These are phyloP conservation scores for Tachyglossus aculeatus DNA, from an alignment of 2,797 vertebrate species.

Conservation along the genomic window DNA sequence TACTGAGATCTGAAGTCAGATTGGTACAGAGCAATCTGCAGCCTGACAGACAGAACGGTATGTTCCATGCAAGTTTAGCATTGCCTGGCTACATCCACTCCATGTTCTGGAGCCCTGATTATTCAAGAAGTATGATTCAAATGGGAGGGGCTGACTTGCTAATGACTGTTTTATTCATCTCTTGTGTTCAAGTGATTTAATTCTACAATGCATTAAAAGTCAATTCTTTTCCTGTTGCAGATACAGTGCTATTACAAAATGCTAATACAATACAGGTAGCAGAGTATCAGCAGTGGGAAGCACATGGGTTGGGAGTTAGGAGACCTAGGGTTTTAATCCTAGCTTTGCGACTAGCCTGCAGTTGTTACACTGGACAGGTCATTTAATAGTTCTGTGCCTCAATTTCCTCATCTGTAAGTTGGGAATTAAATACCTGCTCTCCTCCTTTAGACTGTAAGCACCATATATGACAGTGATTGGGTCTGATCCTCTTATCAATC, in stretches of 20 bases:
- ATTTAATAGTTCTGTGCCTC: too few relatives aligned
- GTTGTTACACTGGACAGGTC: too few relatives aligned
- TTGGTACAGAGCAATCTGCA: conserved; percentile 3
- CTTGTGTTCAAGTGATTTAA: conserved; percentile 40
- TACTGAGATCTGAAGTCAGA: background rate
- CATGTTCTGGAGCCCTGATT: background rate
- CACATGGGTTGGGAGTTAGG: too few relatives aligned
- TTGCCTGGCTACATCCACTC: too few relatives aligned
- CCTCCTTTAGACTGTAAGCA: too few relatives aligned
- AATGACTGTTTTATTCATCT: conserved; percentile 49
- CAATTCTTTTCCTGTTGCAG: conserved; percentile 54
- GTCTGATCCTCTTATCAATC: too few relatives aligned
- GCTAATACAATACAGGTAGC: conserved; percentile 44
- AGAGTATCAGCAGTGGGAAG: too few relatives aligned
- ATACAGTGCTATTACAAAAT: conserved; percentile 50
- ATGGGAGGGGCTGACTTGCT: background rate
- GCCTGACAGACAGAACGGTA: background rate
- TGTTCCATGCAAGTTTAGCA: background rate
- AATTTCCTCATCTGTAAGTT: too few relatives aligned
- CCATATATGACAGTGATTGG: too few relatives aligned
- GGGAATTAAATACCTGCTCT: too few relatives aligned
- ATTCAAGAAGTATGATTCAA: conserved; percentile 10
- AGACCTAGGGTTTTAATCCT: too few relatives aligned
- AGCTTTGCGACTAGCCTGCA: too few relatives aligned
- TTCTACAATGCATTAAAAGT: conserved; percentile 26